Base-by-base conservation (phyloP, 1,140 invertebrate species). In the Leptinotarsa undecemlineata region DNA sequence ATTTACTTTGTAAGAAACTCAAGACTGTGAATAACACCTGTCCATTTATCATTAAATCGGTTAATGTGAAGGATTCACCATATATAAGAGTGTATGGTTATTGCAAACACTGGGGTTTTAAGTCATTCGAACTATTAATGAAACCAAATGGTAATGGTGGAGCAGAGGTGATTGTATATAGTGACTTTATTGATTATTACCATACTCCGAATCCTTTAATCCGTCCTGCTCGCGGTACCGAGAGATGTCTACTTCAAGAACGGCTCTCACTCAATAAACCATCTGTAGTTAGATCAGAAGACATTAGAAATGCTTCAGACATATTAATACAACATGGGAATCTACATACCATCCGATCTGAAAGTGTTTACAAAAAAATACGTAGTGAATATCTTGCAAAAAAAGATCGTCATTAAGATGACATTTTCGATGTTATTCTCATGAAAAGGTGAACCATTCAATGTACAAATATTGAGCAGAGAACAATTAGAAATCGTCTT, bases 321-420 rank as follows among this genome's bases (percentile, higher is more conserved):
- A 57, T 57, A n/a, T 57, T 57, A 57, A 57, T 57, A 17, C 15
- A 57, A 33, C 33, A 33, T 33, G 51, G 51, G 14, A 57, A 57
- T 57, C 51, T 17, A 57, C 0, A 57, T 57, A 57, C 51, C 51
- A n/a, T 57, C n/a, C 15, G 51, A 57, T 57, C 51, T 57, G 51
- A 57, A n/a, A n/a, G 51, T 57, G 51, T 57, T 57, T 6, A 57
- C 51, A 57, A 57, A 57, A n/a, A 57, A n/a, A 57, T 57, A 57
- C 15, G 51, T 15, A 17, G 51, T n/a, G 3, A n/a, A 57, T 57
- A 57, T 57, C 51, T 57, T 57, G 51, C 15, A 57, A 57, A 14
- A 57, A 57, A 3, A 17, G 51, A 57, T 57, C 51, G 15, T 17
- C 51, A 57, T 15, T 15, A 57, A 57, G 51, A n/a, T 57, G 51